Evolutionary conservation across 1,140 invertebrate species (phyloP), one percentile per base, ranked within the genome.

Genomic region (Armadillidium nasatum): DNA sequence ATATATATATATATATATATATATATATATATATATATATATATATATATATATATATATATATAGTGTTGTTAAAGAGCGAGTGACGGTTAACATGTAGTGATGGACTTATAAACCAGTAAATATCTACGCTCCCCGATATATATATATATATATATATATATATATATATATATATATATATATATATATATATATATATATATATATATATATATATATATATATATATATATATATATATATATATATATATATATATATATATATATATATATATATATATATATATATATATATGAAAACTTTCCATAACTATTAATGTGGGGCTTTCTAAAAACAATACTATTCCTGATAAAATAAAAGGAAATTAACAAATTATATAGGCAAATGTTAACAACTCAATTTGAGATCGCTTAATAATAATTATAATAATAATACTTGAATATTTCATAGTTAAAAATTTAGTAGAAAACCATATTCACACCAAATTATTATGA

Each of bases 71-170:
- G 33, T 33, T 33, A 33, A 33, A 33, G 33, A 75, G 74, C 74
- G 74, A 71, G 45, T 75, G 74, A 69, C 44, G 23, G 68, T 33
- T 33, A 33, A 71, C 45, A 71, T 44, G 68, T 68, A 50, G 44
- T 75, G 67, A 75, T 22, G 66, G 66, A 21, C 33, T 33, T 33
- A 33, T 33, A 33, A 33, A 33, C 33, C 33, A 33, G 33, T 33
- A 3, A 33, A 33, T 33, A 33, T 33, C 33, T 33, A 33, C 33
- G 33, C 33, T 33, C 33, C 33, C 33, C 1, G 33, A 60, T 60
- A 60, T 4, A 19, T 60, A 4, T 60, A 19, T 60, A 60, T 60
- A 15, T 60, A 60, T 60, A 19, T 60, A 60, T 60, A 60, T 19
- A 4, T 19, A 4, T 60, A 4, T 60, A 60, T 60, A 60, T 60